Conservation (phyloP, 1,140 invertebrate species). For the Neodiprion fabricii region DNA sequence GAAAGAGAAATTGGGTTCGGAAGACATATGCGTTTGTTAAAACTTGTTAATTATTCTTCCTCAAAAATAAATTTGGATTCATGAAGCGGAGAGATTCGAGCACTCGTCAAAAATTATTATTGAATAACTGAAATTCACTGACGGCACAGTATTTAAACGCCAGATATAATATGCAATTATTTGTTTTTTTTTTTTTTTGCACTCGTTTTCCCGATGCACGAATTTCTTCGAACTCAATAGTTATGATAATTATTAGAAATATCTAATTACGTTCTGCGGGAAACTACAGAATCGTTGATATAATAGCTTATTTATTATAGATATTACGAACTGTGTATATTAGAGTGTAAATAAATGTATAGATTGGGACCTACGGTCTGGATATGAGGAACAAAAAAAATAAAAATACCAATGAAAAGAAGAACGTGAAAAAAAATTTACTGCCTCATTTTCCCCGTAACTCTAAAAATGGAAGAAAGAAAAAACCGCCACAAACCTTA, state of each 20-base stretch:
- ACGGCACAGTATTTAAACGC: too few species aligned
- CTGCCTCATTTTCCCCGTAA: conserved; percentile 25
- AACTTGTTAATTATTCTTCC: too few species aligned
- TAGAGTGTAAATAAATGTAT: conserved; percentile 62
- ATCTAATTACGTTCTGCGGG: neutral
- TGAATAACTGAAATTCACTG: too few species aligned
- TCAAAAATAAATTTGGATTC: too few species aligned
- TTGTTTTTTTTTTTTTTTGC: neutral
- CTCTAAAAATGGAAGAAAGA: conserved; percentile 21
- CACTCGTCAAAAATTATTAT: too few species aligned
- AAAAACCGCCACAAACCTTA: neutral
- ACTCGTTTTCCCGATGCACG: neutral
- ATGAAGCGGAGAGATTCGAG: too few species aligned
- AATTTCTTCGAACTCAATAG: neutral
- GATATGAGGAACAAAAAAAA: conserved; percentile 12
- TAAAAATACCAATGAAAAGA: conserved; percentile 2
- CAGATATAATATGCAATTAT: too few species aligned
- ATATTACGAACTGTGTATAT: conserved; percentile 49
- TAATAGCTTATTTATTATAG: conserved; percentile 41
- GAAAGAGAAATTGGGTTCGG: too few species aligned
- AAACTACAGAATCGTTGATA: neutral
- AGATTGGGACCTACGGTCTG: conserved; percentile 31
- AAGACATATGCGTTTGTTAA: too few species aligned
- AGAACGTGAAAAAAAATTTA: conserved; percentile 21
- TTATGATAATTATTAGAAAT: neutral